Base-by-base conservation (phyloP, 2,888 invertebrate genomes). In the Xestia sexstrigata region DNA sequence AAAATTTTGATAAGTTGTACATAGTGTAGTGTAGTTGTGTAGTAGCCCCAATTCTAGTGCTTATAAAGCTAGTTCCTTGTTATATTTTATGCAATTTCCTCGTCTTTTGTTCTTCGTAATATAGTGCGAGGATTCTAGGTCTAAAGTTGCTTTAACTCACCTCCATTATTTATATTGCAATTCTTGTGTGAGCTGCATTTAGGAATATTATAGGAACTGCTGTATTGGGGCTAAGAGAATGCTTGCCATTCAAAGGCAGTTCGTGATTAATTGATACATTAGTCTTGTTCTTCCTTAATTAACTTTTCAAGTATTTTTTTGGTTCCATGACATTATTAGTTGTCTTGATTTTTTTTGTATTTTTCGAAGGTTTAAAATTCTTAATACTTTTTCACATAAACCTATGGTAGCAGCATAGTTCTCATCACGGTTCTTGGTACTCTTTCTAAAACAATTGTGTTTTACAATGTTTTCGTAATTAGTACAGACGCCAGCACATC, bases 81-180 rank as follows among this genome's bases (percentile, higher is more conserved):
- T 65, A 62, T 17, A 60, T 35, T 45, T 39, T 55, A 20, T 70
- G 58, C 23, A 55, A 15, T 62, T 67, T 52, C 62, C 35, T 60
- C 60, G 60, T 62, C 47, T 82, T 70, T 83, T 81, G 60, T 68
- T 67, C 13, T 2, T 49, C 17, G 23, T 30, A 63, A 68, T 68
- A 77, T 63, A 60, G 35, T 68, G 26, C 30, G 20, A 11, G 4
- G 4, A 49, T 35, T 49, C 15, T 39, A n/a, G 20, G 9, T 26
- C 42, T 39, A 76, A 49, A 47, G n/a, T 68, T 9, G 23, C 39
- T 42, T 7, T 15, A 68, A 62, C n/a, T 67, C 76, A 42, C 17
- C 26, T 58, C 8, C 23, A 60, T 58, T 74, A 60, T 49, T 58
- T 58, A 49, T 74, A 65, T 42, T 47, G 63, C n/a, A 42, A 42